Percentiles rank a stretch among this genome's conserved stretches.
phyloP scores from a whole-genome alignment of 2,888 invertebrate species.

The Trisateles emortualis region DNA sequence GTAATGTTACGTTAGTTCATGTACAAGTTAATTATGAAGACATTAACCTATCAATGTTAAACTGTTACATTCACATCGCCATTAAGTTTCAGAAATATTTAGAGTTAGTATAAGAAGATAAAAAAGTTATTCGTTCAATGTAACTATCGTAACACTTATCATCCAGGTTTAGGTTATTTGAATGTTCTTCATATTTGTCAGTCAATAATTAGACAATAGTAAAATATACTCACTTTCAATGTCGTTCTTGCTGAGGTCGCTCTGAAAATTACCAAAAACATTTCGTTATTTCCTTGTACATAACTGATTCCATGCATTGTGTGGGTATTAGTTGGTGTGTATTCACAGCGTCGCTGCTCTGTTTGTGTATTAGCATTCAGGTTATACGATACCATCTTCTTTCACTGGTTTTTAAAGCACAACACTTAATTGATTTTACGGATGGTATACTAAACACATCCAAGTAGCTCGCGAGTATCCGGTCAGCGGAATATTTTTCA shows the following conservation, averaged over 20 bases:
- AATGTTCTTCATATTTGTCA: conserved; percentile 15
- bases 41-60: conserved; percentile 2
- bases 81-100: neutral
- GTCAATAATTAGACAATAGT: conserved; percentile 8
- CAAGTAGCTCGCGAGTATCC: conserved; percentile 69
- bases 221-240: conserved; percentile 93
- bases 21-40: conserved; percentile 13
- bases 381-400: conserved; percentile 68
- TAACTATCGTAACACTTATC: neutral
- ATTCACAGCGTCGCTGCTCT: conserved; percentile 64
- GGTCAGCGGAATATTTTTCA: conserved; percentile 76
- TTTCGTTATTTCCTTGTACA: conserved; percentile 75
- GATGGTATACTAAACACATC: conserved; percentile 50
- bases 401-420: conserved; percentile 69
- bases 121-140: neutral
- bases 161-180: neutral
- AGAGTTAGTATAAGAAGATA: neutral
- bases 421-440: conserved; percentile 66
- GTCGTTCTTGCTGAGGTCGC: conserved; percentile 95
- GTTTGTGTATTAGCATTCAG: conserved; percentile 53
- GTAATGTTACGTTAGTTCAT: conserved; percentile 39
- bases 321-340: conserved; percentile 63
- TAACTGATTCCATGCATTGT: conserved; percentile 66
- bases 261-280: conserved; percentile 89
- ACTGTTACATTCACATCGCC: neutral